phyloP scores from a whole-genome alignment of 2,888 invertebrate species.

The Byasa hedistus region DNA sequence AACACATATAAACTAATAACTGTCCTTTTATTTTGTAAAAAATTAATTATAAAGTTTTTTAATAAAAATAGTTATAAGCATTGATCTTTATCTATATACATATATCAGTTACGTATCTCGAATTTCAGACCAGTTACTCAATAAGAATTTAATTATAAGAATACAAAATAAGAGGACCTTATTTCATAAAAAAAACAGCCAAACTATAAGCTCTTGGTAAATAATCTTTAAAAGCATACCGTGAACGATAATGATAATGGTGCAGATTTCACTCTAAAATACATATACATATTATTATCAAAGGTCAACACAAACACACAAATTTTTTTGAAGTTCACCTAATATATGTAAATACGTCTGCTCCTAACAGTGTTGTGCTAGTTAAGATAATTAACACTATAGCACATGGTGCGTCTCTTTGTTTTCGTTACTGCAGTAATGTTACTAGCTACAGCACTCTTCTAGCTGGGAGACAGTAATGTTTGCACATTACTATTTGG shows the following conservation, averaged over 20 bases:
- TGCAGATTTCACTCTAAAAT: background rate
- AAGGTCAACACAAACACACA: background rate
- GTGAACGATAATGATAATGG: slow-evolving; percentile 5
- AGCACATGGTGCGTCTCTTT: too few relatives aligned
- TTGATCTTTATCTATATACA: too few relatives aligned
- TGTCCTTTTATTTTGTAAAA: background rate
- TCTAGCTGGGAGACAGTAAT: too few relatives aligned
- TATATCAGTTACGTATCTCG: too few relatives aligned
- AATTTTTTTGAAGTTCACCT: background rate
- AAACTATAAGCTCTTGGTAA: slow-evolving; percentile 5
- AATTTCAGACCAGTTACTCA: background rate
- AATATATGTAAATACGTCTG: too few relatives aligned
- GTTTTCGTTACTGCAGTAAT: too few relatives aligned
- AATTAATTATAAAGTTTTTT: background rate
- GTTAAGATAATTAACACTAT: too few relatives aligned
- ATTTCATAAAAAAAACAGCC: slow-evolving; percentile 7
- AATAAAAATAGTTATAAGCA: too few relatives aligned
- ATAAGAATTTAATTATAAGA: background rate
- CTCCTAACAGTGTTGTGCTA: too few relatives aligned
- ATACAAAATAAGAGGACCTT: slow-evolving; percentile 17
- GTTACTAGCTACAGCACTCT: too few relatives aligned
- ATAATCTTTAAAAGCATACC: slow-evolving; percentile 15
- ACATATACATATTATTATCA: background rate
- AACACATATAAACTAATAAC: background rate
- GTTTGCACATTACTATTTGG: too few relatives aligned